Conservation (phyloP, 2,113 vertebrate genomes). For the Tauraco erythrolophus region DNA sequence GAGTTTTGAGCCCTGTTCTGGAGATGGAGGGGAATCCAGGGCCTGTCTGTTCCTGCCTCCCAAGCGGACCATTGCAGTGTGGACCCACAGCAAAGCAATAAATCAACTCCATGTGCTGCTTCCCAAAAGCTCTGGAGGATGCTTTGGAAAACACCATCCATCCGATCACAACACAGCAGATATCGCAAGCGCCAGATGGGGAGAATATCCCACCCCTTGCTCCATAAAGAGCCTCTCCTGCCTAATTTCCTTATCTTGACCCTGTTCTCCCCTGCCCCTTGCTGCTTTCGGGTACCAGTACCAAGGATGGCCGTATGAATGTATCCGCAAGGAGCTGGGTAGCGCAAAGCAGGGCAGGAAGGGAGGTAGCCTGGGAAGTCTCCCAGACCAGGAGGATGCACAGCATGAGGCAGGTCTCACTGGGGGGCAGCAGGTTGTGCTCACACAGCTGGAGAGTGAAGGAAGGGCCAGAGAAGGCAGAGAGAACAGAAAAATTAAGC, state of each 20-base stretch:
- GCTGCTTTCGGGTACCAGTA: background rate
- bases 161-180: background rate
- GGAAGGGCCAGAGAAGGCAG: background rate
- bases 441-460: background rate
- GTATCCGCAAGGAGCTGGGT: accelerated
- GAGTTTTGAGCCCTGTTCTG: background rate
- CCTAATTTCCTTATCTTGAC: background rate
- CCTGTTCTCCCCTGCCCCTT: background rate
- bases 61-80: accelerated
- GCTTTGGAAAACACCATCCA: accelerated
- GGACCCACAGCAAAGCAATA: background rate
- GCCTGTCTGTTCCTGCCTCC: background rate
- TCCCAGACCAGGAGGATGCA: background rate
- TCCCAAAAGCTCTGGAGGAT: background rate
- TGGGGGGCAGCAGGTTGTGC: background rate
- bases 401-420: background rate
- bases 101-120: background rate
- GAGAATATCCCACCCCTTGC: background rate
- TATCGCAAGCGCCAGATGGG: accelerated
- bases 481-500: background rate
- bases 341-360: accelerated
- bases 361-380: background rate
- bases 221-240: background rate
- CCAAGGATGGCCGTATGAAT: accelerated
- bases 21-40: background rate